Base-by-base conservation (phyloP, 2,797 vertebrate species). In the Pipistrellus pipistrellus region DNA sequence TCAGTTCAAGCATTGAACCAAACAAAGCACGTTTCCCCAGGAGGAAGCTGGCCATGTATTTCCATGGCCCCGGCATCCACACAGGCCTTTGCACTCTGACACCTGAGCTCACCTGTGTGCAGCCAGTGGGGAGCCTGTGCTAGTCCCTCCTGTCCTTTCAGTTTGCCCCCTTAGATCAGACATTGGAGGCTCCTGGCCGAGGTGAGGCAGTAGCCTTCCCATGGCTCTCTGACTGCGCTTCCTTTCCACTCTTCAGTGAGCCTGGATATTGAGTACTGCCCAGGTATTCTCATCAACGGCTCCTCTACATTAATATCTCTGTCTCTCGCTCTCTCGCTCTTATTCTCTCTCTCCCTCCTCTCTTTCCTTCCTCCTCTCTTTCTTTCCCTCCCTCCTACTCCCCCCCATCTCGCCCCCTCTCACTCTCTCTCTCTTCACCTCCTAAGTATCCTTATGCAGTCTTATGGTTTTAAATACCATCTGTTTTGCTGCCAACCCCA, bases 401-500 rank as follows among this genome's bases (percentile, higher is more conserved):
- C 7, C 55, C 55, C 1, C 55, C 8, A 3, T 57, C 8, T 9
- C 55, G 4, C 21, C 1, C 9, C 21, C 1, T 0, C 0, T 0
- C 3, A 5, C 6, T 41, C 18, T 20, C 6, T 51, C 30, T 35
- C 38, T 5, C 0, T 21, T 68, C 55, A 32, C 21, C 48, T 38
- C 38, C 75, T 77, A 17, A 7, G 21, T 18, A 2, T 25, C 32
- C n/a, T 18, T 23, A 2, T 18, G 7, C 6, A 4, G n/a, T 21
- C 75, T 71, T 25, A 4, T 0, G 35, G 8, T 51, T 89, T 20
- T 46, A 53, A 23, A 48, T 21, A 17, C 41, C 30, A 46, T 25
- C 27, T 27, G 72, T 32, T 11, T 59, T 62, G 7, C 38, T 57
- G 12, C 46, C 17, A n/a, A 3, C 27, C 8, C 21, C 35, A 46